Conservation (phyloP, 1,140 invertebrate genomes). For the Aphaenogaster ashmeadi region DNA sequence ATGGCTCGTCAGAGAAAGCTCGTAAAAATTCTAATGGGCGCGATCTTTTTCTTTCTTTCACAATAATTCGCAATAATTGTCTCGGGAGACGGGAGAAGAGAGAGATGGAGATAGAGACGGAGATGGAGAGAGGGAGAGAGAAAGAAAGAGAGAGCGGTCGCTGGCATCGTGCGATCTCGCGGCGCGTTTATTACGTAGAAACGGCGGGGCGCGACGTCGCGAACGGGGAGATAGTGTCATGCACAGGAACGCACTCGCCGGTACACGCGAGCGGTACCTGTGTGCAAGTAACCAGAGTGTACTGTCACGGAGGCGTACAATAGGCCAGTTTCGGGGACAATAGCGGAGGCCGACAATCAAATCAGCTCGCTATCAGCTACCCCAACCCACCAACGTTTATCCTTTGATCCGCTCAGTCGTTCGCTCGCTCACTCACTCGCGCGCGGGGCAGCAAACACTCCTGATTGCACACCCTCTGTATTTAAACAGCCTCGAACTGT, state of each 20-base stretch:
- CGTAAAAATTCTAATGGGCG: slow-evolving; percentile 56
- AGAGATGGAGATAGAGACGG: background rate
- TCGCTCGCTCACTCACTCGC: slow-evolving; percentile 76
- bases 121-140: background rate
- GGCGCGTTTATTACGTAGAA: slow-evolving; percentile 63
- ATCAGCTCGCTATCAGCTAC: slow-evolving; percentile 85
- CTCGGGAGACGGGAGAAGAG: slow-evolving; percentile 46
- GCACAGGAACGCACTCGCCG: slow-evolving; percentile 69
- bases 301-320: slow-evolving; percentile 77
- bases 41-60: slow-evolving; percentile 65
- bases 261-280: slow-evolving; percentile 66
- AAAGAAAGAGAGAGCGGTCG: background rate
- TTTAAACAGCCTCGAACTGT: slow-evolving; percentile 85
- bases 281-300: slow-evolving; percentile 74
- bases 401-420: slow-evolving; percentile 85
- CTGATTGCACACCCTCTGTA: slow-evolving; percentile 86
- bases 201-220: slow-evolving; percentile 60
- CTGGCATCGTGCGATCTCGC: slow-evolving; percentile 39
- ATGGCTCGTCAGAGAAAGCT: slow-evolving; percentile 28
- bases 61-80: slow-evolving; percentile 77
- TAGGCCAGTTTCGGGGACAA: slow-evolving; percentile 83
- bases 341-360: slow-evolving; percentile 87
- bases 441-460: slow-evolving; percentile 85
- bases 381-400: slow-evolving; percentile 82
- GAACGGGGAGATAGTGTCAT: slow-evolving; percentile 82